Evolutionary conservation across 2,113 vertebrate genomes (phyloP).

Genomic region (Pseudorhombus dupliciocellatus): DNA sequence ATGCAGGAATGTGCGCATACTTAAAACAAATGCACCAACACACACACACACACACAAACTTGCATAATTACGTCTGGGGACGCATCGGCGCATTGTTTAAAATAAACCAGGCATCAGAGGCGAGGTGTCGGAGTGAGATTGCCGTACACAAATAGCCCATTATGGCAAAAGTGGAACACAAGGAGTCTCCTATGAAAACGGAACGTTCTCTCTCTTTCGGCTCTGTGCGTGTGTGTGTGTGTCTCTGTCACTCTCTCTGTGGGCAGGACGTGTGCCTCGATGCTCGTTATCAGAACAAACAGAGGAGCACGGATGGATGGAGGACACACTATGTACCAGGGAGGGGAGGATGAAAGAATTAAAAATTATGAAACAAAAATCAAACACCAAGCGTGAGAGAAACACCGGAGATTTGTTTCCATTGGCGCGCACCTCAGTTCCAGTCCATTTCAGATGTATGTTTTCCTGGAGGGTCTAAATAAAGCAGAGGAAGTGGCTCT

Average conservation of each 20-base stretch:
- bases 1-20: not conserved
- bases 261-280: constrained; percentile 44
- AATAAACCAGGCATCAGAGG: constrained; percentile 75
- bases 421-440: constrained; percentile 31
- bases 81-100: constrained; percentile 71
- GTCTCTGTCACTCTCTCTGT: constrained; percentile 47
- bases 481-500: constrained; percentile 14
- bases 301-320: constrained; percentile 64
- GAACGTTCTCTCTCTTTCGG: constrained; percentile 37
- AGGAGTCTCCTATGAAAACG: constrained; percentile 70
- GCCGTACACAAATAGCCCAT: constrained; percentile 76
- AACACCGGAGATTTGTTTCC: constrained; percentile 37
- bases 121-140: constrained; percentile 68
- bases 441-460: constrained; percentile 35
- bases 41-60: constrained; percentile 1
- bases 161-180: constrained; percentile 74
- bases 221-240: constrained; percentile 1
- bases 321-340: constrained; percentile 41
- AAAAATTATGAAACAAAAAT: constrained; percentile 54
- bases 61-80: constrained; percentile 62
- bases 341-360: constrained; percentile 53
- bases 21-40: constrained; percentile 5
- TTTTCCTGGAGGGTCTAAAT: constrained; percentile 38
- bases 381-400: constrained; percentile 42
- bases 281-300: constrained; percentile 75